phyloP scores from a whole-genome alignment of 2,888 invertebrate genomes.

The Tiliacea aurago region DNA sequence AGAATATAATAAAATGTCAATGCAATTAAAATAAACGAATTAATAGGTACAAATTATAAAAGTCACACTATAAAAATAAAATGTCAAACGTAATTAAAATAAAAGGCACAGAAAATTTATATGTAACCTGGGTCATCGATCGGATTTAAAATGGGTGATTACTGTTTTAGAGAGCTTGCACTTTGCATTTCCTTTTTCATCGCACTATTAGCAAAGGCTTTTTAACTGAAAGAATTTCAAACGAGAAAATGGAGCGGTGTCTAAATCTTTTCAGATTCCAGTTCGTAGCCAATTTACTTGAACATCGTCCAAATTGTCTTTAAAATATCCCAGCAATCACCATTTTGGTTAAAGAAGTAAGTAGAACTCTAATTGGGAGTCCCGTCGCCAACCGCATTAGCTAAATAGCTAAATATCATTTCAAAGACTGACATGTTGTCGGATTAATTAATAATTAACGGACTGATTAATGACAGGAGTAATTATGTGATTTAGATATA shows the following conservation, averaged over 20 bases:
- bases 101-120: background rate
- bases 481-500: constrained; percentile 35
- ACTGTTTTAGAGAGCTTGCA: constrained; percentile 10
- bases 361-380: constrained; percentile 57
- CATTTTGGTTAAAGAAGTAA: constrained; percentile 54
- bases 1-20: too few species aligned
- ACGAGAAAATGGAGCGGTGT: constrained; percentile 35
- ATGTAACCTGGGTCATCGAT: constrained; percentile 5
- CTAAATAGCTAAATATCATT: constrained; percentile 46
- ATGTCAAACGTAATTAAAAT: too few species aligned
- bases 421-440: constrained; percentile 41
- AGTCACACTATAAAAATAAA: too few species aligned
- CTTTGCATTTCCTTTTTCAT: constrained; percentile 11
- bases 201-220: constrained; percentile 9
- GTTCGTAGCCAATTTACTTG: constrained; percentile 55
- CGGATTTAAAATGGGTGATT: constrained; percentile 22
- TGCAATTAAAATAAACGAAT: too few species aligned
- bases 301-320: constrained; percentile 54
- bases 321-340: constrained; percentile 58
- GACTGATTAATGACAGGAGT: constrained; percentile 30
- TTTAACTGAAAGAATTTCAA: constrained; percentile 22
- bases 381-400: constrained; percentile 38
- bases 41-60: too few species aligned
- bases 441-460: constrained; percentile 50
- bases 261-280: constrained; percentile 41